phyloP scores from a whole-genome alignment of 2,113 vertebrate genomes.

The Syngnathus scovelli region DNA sequence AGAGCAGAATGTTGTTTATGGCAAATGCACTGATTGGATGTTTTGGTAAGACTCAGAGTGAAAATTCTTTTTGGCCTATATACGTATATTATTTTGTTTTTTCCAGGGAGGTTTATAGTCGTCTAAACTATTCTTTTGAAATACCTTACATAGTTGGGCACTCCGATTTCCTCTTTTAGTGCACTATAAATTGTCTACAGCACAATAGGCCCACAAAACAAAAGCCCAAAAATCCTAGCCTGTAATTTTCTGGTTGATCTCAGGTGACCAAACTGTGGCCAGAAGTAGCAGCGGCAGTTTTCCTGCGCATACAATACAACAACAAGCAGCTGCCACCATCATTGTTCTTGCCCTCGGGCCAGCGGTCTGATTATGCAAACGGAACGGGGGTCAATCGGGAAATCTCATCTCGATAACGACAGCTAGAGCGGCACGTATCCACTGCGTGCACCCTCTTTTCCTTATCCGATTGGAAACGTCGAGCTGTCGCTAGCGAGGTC shows the following conservation, averaged over 20 bases:
- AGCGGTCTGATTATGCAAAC: slow-evolving; percentile 26
- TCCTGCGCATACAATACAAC: slow-evolving; percentile 39
- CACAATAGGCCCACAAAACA: slow-evolving; percentile 30
- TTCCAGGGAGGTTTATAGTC: slow-evolving; percentile 7
- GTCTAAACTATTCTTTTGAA: slow-evolving; percentile 13
- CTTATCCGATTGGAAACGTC: slow-evolving; percentile 41
- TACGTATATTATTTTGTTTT: background rate
- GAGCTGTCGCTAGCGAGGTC: slow-evolving; percentile 26
- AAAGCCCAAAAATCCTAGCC: background rate
- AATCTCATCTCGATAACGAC: slow-evolving; percentile 25
- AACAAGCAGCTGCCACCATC: slow-evolving; percentile 25
- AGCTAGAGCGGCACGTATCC: slow-evolving; percentile 12
- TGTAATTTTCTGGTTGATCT: slow-evolving; percentile 39
- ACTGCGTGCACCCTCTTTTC: background rate
- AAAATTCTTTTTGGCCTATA: background rate
- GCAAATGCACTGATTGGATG: no score
- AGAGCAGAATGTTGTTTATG: no score
- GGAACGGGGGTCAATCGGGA: slow-evolving; percentile 13
- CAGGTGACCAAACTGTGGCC: slow-evolving; percentile 25
- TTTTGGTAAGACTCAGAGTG: no score
- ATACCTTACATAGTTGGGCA: slow-evolving; percentile 27
- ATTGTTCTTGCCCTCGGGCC: slow-evolving; percentile 34
- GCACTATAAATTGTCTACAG: slow-evolving; percentile 25
- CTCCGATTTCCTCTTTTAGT: slow-evolving; percentile 23
- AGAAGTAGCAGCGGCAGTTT: slow-evolving; percentile 20